Evolutionary conservation across 2,797 vertebrate species (phyloP), one percentile per base, ranked within the genome.

Genomic region (Crossoptilon crossoptilon): DNA sequence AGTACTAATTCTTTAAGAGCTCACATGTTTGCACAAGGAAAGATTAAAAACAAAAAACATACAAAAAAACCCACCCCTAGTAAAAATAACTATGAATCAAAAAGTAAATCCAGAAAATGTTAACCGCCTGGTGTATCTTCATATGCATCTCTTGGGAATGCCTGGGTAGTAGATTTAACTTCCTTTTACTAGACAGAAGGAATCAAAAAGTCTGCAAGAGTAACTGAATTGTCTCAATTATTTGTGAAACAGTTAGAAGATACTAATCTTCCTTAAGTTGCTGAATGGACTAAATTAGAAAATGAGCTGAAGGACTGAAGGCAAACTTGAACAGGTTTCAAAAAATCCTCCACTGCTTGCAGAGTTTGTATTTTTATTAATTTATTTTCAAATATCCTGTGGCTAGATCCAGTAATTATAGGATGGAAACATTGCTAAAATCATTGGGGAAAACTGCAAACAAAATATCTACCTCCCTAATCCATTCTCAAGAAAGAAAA

Each of bases 221-320:
- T 84, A 93, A 87, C 63, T 88, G 74, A 95, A 92, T 81, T 92
- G 85, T 33, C 44, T 91, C 68, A 84, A 48, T 88, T 95, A 87
- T 84, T 93, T 91, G 53, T 63, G 69, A 92, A 91, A 70, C 63
- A 66, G 22, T 76, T n/a, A 84, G 33, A 92, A 91, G 49, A 86
- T 21, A 78, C 63, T 82, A 87, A 86, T 91, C 41, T 88, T 94
- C 41, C 39, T 84, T 88, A 88, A 93, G 82, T 63, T 87, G 62
- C 33, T 72, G 55, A 88, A 86, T 75, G 64, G 41, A 73, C 71
- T 92, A 86, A 74, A 75, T 23, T 80, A 49, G 51, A 22, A 91
- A 82, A 87, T 10, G 27, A 91, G 31, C 6, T 80, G 79, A 72
- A 90, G 33, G 49, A 68, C 71, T 44, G 16, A 43, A 43, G 13